phyloP scores from a whole-genome alignment of 2,888 invertebrate genomes.

The Heliconius hortense region DNA sequence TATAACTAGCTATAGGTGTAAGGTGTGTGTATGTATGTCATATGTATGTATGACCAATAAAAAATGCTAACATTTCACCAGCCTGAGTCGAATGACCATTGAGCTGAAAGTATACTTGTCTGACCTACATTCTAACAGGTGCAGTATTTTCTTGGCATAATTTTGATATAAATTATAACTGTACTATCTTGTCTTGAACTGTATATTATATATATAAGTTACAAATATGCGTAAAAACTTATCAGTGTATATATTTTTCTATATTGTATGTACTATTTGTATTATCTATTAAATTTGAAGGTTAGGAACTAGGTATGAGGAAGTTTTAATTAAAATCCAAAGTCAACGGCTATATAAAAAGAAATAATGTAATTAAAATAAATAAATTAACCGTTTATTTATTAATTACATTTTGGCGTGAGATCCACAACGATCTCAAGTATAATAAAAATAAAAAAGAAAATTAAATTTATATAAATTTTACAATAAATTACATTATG shows the following conservation, averaged over 20 bases:
- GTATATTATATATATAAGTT: not conserved
- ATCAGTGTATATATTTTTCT: not conserved
- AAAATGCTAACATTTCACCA: slow-evolving; percentile 35
- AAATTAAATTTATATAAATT: slow-evolving; percentile 83
- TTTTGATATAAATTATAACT: not conserved
- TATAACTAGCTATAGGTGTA: not conserved
- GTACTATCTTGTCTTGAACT: not conserved
- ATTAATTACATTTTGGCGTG: slow-evolving; percentile 82
- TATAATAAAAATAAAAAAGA: slow-evolving; percentile 81
- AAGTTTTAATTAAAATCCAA: slow-evolving; percentile 65
- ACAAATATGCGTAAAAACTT: not conserved
- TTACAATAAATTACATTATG: slow-evolving; percentile 82
- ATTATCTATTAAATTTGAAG: not conserved
- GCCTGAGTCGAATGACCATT: slow-evolving; percentile 24
- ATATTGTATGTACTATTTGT: not conserved
- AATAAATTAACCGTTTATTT: slow-evolving; percentile 83
- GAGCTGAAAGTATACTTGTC: slow-evolving; percentile 34
- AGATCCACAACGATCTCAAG: slow-evolving; percentile 81
- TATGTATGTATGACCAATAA: slow-evolving; percentile 15
- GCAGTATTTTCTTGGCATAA: slow-evolving; percentile 45
- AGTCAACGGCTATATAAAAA: slow-evolving; percentile 77
- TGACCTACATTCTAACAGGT: slow-evolving; percentile 66
- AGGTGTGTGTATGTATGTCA: not conserved
- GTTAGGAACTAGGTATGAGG: slow-evolving; percentile 52
- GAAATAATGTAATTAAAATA: slow-evolving; percentile 83